Base-by-base conservation (phyloP, 2,888 invertebrate species). In the Nezara viridula region DNA sequence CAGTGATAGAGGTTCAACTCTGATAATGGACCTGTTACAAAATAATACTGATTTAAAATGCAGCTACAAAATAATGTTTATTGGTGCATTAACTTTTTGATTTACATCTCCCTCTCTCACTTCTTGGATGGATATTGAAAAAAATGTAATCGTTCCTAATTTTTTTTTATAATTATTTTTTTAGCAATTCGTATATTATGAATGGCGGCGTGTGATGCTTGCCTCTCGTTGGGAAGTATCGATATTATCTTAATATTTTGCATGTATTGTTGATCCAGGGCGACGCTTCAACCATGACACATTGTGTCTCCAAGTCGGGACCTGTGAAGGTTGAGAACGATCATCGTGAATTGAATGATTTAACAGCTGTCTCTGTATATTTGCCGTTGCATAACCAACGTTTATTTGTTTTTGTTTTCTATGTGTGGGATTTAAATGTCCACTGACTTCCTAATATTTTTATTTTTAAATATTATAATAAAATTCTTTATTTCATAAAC, bases 211-310 rank as follows among this genome's bases (percentile, higher is more conserved):
- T 16, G 10, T 12, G 27, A 14, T 27, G 3, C 14, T 66, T 37
- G 6, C 66, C 19, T 73, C 66, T 14, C 32, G 32, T 37, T 37
- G 32, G 7, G 6, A 37, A 19, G 66, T 2, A n/a, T 37, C 19
- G 66, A 73, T 73, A 37, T 73, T 73, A 37, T 73, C 66, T 73
- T 37, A 73, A 14, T 73, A 73, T 37, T 73, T 60, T 32, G 37
- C 32, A 73, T 73, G 32, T 73, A 73, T 73, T 73, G 66, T 19
- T 73, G 16, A 73, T 32, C 66, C 66, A 73, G 66, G 19, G 37
- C 66, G 21, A 5, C 32, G 7, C 37, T 37, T 37, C 32, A 37
- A 7, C 66, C 66, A 73, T 73, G 66, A 73, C 66, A 73, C 32
- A 73, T 37, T 4, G 19, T 37, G 66, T 32, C 37, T 73, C 37